A percentile compares a stretch with the other conserved stretches of the same genome.
These are phyloP conservation scores for Oligia strigilis DNA, from an alignment of 2,888 invertebrate species.

Conservation along the genomic window DNA sequence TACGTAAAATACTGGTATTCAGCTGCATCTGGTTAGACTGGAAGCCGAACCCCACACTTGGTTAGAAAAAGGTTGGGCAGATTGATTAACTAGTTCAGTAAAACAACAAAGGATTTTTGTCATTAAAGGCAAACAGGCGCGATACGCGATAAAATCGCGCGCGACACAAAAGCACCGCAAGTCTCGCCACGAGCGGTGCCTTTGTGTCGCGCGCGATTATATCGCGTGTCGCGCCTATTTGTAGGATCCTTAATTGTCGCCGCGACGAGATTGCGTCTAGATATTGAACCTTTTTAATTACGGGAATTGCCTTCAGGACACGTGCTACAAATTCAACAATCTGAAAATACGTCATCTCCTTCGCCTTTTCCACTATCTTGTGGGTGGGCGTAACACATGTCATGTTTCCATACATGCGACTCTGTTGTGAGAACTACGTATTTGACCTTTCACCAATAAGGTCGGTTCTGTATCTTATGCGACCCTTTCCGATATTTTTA, in stretches of 20 bases:
- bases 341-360: not conserved
- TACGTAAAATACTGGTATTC: too few species aligned
- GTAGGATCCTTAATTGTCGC: not conserved
- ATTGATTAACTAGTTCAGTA: too few species aligned
- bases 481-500: conserved; percentile 35
- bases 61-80: too few species aligned
- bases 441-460: conserved; percentile 47
- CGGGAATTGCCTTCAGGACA: not conserved
- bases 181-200: too few species aligned
- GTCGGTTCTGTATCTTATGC: conserved; percentile 17
- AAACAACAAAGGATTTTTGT: not conserved
- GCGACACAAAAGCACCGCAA: too few species aligned
- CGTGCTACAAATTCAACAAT: not conserved
- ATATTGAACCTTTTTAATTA: not conserved
- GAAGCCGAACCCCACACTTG: too few species aligned
- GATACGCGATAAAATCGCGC: too few species aligned
- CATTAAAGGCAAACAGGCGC: not conserved
- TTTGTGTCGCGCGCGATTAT: too few species aligned
- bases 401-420: conserved; percentile 25
- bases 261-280: not conserved
- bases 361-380: conserved; percentile 5
- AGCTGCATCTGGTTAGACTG: too few species aligned
- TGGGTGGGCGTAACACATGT: conserved; percentile 25
- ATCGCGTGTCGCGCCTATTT: too few species aligned
- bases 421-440: conserved; percentile 25